Conservation (phyloP, 2,113 vertebrate species). For the Chionis minor region DNA sequence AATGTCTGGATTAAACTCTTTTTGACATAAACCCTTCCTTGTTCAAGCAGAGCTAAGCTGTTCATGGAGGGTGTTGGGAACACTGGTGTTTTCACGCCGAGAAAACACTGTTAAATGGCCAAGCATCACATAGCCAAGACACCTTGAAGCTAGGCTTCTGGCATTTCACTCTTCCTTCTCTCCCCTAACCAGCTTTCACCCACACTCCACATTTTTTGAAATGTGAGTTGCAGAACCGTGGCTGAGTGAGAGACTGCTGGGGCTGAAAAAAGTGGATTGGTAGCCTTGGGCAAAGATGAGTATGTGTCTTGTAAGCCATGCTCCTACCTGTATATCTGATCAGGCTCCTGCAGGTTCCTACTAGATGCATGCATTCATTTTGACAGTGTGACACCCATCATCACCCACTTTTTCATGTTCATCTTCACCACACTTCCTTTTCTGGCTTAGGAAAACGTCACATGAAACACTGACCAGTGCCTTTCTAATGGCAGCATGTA, state of each 20-base stretch:
- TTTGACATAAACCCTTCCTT: not conserved
- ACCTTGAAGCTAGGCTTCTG: not conserved
- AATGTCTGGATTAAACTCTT: not conserved
- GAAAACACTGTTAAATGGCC: not conserved
- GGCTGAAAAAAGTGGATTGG: not conserved
- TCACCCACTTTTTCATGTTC: not conserved
- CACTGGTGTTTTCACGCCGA: not conserved
- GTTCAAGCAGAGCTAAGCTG: not conserved
- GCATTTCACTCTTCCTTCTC: not conserved
- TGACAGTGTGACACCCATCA: rapidly evolving
- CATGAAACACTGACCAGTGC: not conserved
- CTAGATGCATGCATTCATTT: not conserved
- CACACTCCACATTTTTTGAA: rapidly evolving
- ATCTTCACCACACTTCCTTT: not conserved
- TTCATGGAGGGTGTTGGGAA: not conserved
- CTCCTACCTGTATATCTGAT: not conserved
- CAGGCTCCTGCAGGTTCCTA: not conserved
- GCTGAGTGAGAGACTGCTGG: not conserved
- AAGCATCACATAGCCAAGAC: not conserved
- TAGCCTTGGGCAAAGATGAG: not conserved
- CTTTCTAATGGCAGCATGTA: not conserved
- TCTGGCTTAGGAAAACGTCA: not conserved
- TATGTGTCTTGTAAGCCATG: not conserved
- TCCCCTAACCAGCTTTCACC: not conserved
- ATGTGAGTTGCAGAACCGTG: rapidly evolving